Conservation (phyloP, 2,113 vertebrate species). For the Myxocyprinus asiaticus region DNA sequence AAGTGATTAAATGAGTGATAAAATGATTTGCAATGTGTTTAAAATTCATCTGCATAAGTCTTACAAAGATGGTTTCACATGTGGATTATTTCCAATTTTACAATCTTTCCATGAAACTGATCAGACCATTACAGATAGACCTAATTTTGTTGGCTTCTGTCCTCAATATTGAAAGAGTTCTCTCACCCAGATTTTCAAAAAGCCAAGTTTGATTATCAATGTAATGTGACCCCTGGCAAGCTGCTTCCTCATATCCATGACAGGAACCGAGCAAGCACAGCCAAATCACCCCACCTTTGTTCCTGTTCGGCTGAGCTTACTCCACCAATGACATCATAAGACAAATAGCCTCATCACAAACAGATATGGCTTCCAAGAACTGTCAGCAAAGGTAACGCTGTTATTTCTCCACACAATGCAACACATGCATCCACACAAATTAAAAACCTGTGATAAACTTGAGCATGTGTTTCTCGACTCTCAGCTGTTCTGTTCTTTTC, state of each 20-base stretch:
- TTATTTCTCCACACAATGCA: not conserved
- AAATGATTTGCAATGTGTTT: too few relatives aligned
- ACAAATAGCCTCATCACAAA: slow-evolving; percentile 26
- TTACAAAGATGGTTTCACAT: too few relatives aligned
- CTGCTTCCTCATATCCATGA: slow-evolving; percentile 1
- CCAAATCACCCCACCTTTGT: slow-evolving; percentile 35
- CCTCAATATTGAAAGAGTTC: not conserved
- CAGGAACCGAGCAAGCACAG: slow-evolving; percentile 25
- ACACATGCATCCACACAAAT: not conserved
- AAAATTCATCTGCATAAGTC: too few relatives aligned
- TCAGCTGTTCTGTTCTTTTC: not conserved
- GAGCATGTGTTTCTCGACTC: not conserved
- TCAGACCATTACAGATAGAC: not conserved
- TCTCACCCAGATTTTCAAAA: not conserved
- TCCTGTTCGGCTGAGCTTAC: slow-evolving; percentile 33
- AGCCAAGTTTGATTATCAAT: slow-evolving; percentile 23
- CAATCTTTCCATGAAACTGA: not conserved
- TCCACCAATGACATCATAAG: slow-evolving; percentile 27
- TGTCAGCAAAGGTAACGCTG: not conserved
- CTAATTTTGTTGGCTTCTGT: slow-evolving; percentile 10
- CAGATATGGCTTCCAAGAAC: slow-evolving; percentile 17
- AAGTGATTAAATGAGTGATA: too few relatives aligned
- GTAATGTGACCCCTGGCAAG: slow-evolving; percentile 27
- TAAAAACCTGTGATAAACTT: slow-evolving; percentile 1
- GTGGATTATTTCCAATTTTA: too few relatives aligned